These are phyloP conservation scores for Lates japonicus DNA, from an alignment of 2,797 vertebrate genomes.

Conservation along the genomic window DNA sequence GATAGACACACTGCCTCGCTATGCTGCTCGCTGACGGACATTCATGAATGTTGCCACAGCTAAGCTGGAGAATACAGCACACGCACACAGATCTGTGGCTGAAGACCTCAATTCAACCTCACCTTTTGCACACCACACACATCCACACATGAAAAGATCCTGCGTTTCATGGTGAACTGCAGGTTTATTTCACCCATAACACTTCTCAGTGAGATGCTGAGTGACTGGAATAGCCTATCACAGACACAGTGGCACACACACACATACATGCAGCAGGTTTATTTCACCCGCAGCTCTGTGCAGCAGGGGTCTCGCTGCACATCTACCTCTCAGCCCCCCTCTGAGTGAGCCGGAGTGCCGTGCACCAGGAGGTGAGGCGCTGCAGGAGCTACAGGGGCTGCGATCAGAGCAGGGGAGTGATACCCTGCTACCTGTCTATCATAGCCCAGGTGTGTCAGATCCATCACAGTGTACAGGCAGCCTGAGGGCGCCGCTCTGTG, in stretches of 20 bases:
- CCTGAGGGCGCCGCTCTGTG: constrained; percentile 46
- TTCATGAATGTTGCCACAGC: constrained; percentile 69
- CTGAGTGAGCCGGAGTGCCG: constrained; percentile 50
- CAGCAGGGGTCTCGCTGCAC: constrained; percentile 52
- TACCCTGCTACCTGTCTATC: constrained; percentile 65
- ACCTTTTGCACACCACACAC: background rate
- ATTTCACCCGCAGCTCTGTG: constrained; percentile 52
- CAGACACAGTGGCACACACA: background rate
- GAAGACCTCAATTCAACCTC: background rate
- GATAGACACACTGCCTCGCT: constrained; percentile 73
- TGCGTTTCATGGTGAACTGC: constrained; percentile 31
- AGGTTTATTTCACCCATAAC: constrained; percentile 51
- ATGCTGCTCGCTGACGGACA: constrained; percentile 73
- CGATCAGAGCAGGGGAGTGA: constrained; percentile 45
- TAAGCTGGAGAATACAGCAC: constrained; percentile 21
- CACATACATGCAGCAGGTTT: constrained; percentile 21
- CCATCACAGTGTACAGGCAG: constrained; percentile 49
- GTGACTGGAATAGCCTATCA: constrained; percentile 39
- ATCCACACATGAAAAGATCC: background rate
- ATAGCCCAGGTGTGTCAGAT: constrained; percentile 59
- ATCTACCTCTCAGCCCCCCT: constrained; percentile 74
- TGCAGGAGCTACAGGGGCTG: constrained; percentile 39
- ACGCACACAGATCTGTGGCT: background rate
- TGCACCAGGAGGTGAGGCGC: constrained; percentile 54
- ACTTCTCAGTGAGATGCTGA: constrained; percentile 45